Base-by-base conservation (phyloP, 2,113 vertebrate genomes). In the Ranitomeya variabilis region DNA sequence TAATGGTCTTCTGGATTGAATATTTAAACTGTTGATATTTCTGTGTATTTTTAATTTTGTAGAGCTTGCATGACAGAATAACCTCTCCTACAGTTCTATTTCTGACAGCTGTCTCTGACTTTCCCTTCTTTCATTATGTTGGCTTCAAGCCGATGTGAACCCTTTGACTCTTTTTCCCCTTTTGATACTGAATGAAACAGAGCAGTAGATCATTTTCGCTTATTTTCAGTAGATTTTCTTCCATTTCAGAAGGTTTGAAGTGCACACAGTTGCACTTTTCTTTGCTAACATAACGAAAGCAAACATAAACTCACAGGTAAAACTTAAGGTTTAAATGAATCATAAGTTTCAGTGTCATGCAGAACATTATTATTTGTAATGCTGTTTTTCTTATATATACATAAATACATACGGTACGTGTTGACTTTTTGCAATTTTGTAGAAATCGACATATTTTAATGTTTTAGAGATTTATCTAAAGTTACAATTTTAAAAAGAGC, bases 111-210 rank as follows among this genome's bases (percentile, higher is more conserved):
- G 64, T 55, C 45, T 71, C n/a, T 54, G 51, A 18, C 16, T 62
- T 76, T 79, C n/a, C 23, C 79, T 81, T 37, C 82, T 84, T 69
- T 84, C 51, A 84, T 52, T 69, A 55, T 84, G 64, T 23, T 84
- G 51, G 82, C 66, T 69, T 84, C 66, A 26, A 54, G 45, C 82
- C 66, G 23, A 23, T 4, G 21, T 69, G 64, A 84, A 84, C 82
- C 13, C 51, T 26, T 13, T 84, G 64, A 84, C 82, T 71, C 52
- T 54, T 52, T 83, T 51, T 83, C n/a, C n/a, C 64, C 45, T 55
- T 62, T 59, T 62, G 66, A 45, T 84, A 7, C 3, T 10, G 64
- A 55, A 84, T 84, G 51, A 69, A 69, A 84, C 31, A 23, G 82
- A 76, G 16, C 45, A 76, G 73, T 10, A 55, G 51, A 66, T 31